These are phyloP conservation scores for Procambarus clarkii DNA, from an alignment of 1,140 invertebrate species.

Conservation along the genomic window DNA sequence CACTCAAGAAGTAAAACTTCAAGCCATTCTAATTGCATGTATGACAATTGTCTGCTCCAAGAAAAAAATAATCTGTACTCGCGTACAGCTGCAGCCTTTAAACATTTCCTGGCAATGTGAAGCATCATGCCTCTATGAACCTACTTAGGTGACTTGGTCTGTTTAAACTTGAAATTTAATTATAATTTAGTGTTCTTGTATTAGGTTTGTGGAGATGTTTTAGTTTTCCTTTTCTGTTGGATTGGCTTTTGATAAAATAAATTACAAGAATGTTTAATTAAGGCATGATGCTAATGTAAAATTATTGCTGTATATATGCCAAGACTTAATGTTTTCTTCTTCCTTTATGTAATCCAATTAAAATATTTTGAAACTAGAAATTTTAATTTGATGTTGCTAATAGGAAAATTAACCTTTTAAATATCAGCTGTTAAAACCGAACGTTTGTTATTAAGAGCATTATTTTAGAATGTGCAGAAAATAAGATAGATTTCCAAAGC, in stretches of 20 bases:
- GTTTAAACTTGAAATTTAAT: background rate
- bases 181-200: background rate
- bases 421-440: background rate
- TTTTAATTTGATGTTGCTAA: background rate
- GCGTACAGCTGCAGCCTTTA: background rate
- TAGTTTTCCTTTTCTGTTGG: constrained; percentile 15
- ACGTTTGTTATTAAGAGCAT: background rate
- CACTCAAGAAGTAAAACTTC: constrained; percentile 5
- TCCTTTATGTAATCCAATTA: background rate
- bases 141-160: constrained; percentile 19
- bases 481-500: background rate
- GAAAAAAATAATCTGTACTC: background rate
- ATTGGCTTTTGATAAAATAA: constrained; percentile 7
- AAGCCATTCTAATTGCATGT: constrained; percentile 39
- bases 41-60: constrained; percentile 32
- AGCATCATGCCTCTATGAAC: constrained; percentile 45
- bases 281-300: constrained; percentile 35
- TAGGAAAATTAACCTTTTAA: background rate
- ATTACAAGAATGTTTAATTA: constrained; percentile 24
- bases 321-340: constrained; percentile 20
- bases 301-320: constrained; percentile 56
- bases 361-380: background rate
- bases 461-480: background rate
- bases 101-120: constrained; percentile 29
- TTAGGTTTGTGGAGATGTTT: constrained; percentile 7